These are phyloP conservation scores for Perca schrenkii DNA, from an alignment of 2,113 vertebrate species.

Conservation along the genomic window DNA sequence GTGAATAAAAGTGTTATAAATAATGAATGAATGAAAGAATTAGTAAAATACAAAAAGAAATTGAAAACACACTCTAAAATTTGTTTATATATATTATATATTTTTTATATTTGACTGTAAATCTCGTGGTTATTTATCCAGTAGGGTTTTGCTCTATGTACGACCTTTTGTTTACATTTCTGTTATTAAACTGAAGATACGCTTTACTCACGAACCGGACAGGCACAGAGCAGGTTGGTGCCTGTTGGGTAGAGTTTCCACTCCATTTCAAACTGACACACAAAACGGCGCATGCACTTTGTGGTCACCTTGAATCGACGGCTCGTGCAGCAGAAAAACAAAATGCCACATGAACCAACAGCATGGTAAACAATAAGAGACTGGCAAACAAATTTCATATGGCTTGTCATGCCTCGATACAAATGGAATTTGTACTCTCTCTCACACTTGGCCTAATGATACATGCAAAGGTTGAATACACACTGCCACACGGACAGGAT, in stretches of 20 bases:
- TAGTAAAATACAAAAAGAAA: not conserved
- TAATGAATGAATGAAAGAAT: not conserved
- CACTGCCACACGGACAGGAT: no score
- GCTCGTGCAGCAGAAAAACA: not conserved
- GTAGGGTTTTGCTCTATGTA: not conserved
- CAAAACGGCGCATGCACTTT: not conserved
- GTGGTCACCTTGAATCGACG: not conserved
- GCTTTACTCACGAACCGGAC: not conserved
- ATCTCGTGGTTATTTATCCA: not conserved
- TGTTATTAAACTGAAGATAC: not conserved
- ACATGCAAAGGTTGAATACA: not conserved
- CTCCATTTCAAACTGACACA: not conserved
- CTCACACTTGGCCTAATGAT: not conserved
- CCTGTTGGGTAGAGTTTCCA: slow-evolving; percentile 8
- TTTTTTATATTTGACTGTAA: not conserved
- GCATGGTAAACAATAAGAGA: not conserved
- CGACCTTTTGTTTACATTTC: not conserved
- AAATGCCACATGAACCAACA: slow-evolving; percentile 4
- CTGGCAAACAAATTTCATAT: not conserved
- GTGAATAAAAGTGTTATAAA: not conserved
- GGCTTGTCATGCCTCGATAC: not conserved
- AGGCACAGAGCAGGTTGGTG: not conserved
- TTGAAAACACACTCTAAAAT: not conserved
- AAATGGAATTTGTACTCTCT: not conserved
- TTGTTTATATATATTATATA: not conserved